These are phyloP conservation scores for Cepaea nemoralis DNA, from an alignment of 1,140 invertebrate genomes.

Conservation along the genomic window DNA sequence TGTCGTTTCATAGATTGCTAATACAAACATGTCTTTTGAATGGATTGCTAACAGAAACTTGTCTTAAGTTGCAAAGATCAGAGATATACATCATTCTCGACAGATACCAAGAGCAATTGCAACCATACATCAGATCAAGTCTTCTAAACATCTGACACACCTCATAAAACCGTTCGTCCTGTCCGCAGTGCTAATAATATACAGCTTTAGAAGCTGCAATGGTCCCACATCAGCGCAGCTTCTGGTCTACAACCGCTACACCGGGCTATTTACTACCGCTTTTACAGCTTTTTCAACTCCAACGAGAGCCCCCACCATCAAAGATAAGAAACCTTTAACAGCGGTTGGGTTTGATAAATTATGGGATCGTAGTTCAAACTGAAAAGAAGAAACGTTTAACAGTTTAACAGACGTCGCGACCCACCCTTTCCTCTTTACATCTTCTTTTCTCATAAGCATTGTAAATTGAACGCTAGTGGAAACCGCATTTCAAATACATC, in stretches of 20 bases:
- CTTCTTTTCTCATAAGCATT: neutral
- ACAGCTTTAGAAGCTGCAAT: neutral
- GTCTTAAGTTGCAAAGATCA: neutral
- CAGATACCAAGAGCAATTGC: neutral
- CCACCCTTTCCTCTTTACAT: neutral
- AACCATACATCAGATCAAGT: neutral
- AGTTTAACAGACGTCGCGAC: constrained; percentile 7
- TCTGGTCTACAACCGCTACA: neutral
- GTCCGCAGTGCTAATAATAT: neutral
- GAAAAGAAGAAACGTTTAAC: neutral
- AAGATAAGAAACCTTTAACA: neutral
- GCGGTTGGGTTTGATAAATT: neutral
- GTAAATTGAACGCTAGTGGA: neutral
- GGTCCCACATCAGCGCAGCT: neutral
- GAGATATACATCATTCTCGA: neutral
- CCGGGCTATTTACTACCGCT: neutral
- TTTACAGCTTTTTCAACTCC: constrained; percentile 12
- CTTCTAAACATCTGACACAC: neutral
- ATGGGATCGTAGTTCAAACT: neutral
- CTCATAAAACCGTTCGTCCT: neutral
- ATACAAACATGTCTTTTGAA: too few species aligned
- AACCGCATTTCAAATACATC: constrained; percentile 10
- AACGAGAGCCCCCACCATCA: neutral
- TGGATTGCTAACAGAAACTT: too few species aligned
- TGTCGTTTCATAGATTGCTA: too few species aligned